A percentile compares a stretch with the other conserved stretches of the same genome.
Evolutionary conservation across 2,888 invertebrate genomes (phyloP).

Genomic region (Caenorhabditis becei): DNA sequence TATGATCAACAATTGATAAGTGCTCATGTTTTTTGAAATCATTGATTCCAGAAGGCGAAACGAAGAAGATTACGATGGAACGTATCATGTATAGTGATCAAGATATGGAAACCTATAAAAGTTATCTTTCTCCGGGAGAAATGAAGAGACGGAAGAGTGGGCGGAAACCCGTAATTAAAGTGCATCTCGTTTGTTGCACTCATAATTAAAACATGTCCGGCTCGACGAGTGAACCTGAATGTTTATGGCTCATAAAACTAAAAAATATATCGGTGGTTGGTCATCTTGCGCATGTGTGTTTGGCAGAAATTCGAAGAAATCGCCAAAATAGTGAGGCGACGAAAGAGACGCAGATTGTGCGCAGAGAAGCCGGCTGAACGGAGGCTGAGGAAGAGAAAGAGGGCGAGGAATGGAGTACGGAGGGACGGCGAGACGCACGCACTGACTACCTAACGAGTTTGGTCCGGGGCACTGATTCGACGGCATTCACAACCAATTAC

Average conservation of each 20-base stretch:
- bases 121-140: no score
- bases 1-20: no score
- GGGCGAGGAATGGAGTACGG: constrained; percentile 23
- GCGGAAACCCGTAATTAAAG: neutral
- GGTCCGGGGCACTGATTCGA: constrained; percentile 43
- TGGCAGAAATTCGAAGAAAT: constrained; percentile 56
- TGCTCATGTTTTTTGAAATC: no score
- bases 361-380: constrained; percentile 29
- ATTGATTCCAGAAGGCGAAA: no score
- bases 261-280: constrained; percentile 51
- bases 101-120: no score
- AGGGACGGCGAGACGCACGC: constrained; percentile 17
- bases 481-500: constrained; percentile 51
- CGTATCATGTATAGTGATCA: no score
- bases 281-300: constrained; percentile 49
- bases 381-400: constrained; percentile 20
- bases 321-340: neutral
- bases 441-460: constrained; percentile 49
- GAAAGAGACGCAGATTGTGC: constrained; percentile 37
- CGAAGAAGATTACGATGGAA: no score
- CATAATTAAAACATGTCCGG: neutral
- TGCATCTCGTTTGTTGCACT: no score
- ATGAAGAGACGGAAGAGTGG: no score
- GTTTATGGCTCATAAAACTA: constrained; percentile 35
- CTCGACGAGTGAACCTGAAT: neutral